Conservation (phyloP, 2,113 vertebrate species). For the Galbula dea region DNA sequence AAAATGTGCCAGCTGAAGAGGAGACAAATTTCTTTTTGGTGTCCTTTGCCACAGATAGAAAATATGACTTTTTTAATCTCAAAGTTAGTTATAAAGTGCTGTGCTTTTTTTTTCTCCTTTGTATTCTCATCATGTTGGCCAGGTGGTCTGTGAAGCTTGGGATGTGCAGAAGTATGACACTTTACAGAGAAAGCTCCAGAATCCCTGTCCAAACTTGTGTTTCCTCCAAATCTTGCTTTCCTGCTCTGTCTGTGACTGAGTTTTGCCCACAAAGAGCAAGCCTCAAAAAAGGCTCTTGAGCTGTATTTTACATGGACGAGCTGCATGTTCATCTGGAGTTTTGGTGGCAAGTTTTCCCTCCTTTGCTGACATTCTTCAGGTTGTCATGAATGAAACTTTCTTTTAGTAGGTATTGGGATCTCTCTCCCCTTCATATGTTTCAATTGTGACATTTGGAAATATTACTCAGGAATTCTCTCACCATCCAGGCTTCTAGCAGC, state of each 20-base stretch:
- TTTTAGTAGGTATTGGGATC: background rate
- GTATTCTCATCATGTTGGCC: background rate
- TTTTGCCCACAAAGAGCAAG: background rate
- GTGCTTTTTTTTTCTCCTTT: background rate
- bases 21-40: background rate
- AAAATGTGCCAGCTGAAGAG: slow-evolving; percentile 31
- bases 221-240: background rate
- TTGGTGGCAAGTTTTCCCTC: background rate
- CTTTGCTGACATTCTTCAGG: background rate
- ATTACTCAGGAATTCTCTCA: background rate
- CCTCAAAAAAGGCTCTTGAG: background rate
- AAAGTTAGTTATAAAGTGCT: background rate
- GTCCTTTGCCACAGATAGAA: background rate
- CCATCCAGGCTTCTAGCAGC: slow-evolving; percentile 9
- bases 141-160: background rate
- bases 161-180: background rate
- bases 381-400: background rate
- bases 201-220: background rate
- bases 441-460: background rate
- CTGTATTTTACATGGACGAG: background rate
- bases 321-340: background rate
- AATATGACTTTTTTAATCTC: background rate
- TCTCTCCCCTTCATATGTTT: background rate
- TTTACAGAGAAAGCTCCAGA: background rate
- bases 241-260: background rate